Conservation (phyloP, 2,113 vertebrate species). For the Condylura cristata region DNA sequence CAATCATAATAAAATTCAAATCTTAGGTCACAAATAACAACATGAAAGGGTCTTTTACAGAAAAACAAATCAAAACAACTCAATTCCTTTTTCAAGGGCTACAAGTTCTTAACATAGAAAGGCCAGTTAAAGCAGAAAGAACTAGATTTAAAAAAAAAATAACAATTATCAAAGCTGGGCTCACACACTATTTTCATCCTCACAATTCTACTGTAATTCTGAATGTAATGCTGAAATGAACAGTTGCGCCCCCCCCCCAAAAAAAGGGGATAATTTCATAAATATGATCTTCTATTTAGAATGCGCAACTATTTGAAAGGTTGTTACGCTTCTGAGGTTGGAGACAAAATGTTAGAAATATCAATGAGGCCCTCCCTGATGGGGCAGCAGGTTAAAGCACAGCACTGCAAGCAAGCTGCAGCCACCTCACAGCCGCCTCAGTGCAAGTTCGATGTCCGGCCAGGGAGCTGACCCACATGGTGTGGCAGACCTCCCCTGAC, state of each 20-base stretch:
- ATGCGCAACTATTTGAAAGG: not conserved
- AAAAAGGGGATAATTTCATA: not conserved
- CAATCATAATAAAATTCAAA: slow-evolving; percentile 35
- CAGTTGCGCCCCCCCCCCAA: too few relatives aligned
- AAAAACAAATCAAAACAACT: not conserved
- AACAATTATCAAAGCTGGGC: not conserved
- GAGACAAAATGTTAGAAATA: slow-evolving; percentile 22
- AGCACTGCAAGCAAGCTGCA: too few relatives aligned
- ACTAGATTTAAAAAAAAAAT: not conserved
- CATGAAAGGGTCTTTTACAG: not conserved
- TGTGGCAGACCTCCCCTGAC: too few relatives aligned
- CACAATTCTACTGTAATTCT: not conserved
- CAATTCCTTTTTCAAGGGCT: not conserved
- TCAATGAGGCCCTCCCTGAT: too few relatives aligned
- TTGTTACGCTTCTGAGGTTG: not conserved
- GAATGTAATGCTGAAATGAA: not conserved
- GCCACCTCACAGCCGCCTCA: too few relatives aligned
- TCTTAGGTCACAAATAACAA: not conserved
- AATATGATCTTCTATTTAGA: not conserved
- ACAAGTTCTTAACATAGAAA: not conserved
- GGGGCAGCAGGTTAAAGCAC: too few relatives aligned
- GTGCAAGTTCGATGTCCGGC: too few relatives aligned
- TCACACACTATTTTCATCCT: not conserved
- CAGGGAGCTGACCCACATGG: too few relatives aligned
- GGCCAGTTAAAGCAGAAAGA: not conserved